Evolutionary conservation across 2,888 invertebrate species (phyloP).

Genomic region (Rhingia rostrata): DNA sequence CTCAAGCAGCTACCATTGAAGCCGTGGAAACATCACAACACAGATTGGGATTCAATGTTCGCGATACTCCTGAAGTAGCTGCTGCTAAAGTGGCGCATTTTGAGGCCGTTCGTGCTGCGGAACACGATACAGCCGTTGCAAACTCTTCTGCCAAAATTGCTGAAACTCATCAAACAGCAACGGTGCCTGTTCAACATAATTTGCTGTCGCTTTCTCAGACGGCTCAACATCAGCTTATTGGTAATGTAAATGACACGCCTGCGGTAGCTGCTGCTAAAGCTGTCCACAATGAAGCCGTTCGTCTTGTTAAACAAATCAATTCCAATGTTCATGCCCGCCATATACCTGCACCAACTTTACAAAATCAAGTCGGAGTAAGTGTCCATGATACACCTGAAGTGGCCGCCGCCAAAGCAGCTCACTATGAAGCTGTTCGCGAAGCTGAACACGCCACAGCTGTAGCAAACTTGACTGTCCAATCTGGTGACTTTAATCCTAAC

Average conservation of each 20-base stretch:
- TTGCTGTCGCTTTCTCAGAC: conserved; percentile 8
- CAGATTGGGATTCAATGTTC: conserved; percentile 76
- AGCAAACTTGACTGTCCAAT: too few species aligned
- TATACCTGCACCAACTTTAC: conserved; percentile 18
- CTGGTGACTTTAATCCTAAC: too few species aligned
- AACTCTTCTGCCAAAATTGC: conserved; percentile 33
- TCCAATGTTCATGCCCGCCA: not conserved
- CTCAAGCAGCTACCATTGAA: conserved; percentile 80
- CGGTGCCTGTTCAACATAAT: not conserved
- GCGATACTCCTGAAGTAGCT: conserved; percentile 83
- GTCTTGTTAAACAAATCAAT: conserved; percentile 77
- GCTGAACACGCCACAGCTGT: conserved; percentile 75
- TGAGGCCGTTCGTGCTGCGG: conserved; percentile 80
- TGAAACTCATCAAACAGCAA: not conserved
- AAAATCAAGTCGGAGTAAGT: conserved; percentile 57
- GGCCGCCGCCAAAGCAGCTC: conserved; percentile 80
- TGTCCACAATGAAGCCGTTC: conserved; percentile 80
- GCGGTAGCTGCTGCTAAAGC: conserved; percentile 82
- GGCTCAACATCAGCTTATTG: conserved; percentile 52
- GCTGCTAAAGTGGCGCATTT: conserved; percentile 81
- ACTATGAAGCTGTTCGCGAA: conserved; percentile 80
- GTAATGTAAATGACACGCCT: conserved; percentile 82
- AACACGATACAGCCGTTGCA: conserved; percentile 63
- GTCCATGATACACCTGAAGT: conserved; percentile 84
- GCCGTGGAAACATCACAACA: conserved; percentile 76